phyloP scores from a whole-genome alignment of 2,113 vertebrate genomes.

The Paratilapia polleni region DNA sequence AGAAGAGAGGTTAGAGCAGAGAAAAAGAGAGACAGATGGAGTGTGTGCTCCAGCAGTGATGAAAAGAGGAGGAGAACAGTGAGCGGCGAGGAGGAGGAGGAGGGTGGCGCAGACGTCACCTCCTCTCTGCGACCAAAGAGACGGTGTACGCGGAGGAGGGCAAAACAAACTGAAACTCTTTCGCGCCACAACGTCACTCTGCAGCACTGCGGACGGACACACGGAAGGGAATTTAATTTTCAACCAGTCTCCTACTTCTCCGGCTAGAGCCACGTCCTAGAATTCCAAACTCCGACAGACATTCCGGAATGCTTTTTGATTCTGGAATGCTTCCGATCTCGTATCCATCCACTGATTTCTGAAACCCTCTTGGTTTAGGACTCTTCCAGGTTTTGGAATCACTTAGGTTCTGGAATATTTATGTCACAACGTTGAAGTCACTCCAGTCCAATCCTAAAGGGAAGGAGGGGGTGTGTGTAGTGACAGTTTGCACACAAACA shows the following conservation, averaged over 20 bases:
- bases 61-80: slow-evolving; percentile 24
- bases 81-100: slow-evolving; percentile 7
- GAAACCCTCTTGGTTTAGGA: not conserved
- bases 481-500: not conserved
- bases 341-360: not conserved
- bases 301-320: not conserved
- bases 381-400: not conserved
- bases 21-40: slow-evolving; percentile 43
- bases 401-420: not conserved
- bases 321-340: not conserved
- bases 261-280: not conserved
- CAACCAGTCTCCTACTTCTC: not conserved
- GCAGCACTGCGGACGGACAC: not conserved
- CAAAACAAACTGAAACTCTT: slow-evolving; percentile 1
- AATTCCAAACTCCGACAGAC: not conserved
- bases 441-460: not conserved
- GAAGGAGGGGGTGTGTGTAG: not conserved
- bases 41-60: slow-evolving; percentile 25
- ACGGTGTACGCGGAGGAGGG: not conserved
- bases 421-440: not conserved
- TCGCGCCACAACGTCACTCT: not conserved
- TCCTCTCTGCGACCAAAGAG: not conserved
- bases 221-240: not conserved
- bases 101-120: not conserved
- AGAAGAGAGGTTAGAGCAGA: slow-evolving; percentile 7